These are phyloP conservation scores for Trissolcus basalis DNA, from an alignment of 1,140 invertebrate genomes.

Conservation along the genomic window DNA sequence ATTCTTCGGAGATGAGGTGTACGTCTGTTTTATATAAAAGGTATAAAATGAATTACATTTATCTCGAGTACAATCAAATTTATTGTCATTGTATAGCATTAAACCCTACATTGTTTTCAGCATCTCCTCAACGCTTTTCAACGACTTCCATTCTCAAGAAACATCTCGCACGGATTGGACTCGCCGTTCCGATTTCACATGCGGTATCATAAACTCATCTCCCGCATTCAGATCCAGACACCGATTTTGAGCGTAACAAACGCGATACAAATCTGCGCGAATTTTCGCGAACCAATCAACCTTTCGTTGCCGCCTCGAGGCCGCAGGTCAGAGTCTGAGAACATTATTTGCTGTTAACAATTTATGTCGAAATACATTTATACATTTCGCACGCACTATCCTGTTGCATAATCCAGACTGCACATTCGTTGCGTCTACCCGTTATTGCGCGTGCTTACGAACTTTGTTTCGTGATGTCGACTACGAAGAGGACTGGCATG, in stretches of 20 bases:
- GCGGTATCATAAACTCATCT: neutral
- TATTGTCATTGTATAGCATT: neutral
- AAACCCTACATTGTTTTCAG: neutral
- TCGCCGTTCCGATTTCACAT: slow-evolving; percentile 6
- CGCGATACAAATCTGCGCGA: slow-evolving; percentile 32
- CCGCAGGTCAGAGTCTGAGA: neutral
- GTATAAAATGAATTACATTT: too few relatives aligned
- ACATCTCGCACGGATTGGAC: slow-evolving; percentile 1
- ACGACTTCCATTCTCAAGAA: slow-evolving; percentile 8
- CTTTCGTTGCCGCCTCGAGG: slow-evolving; percentile 37
- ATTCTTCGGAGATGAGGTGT: too few relatives aligned
- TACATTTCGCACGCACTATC: slow-evolving; percentile 26
- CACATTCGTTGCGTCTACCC: slow-evolving; percentile 31
- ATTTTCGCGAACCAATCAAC: slow-evolving; percentile 40
- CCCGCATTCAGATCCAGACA: slow-evolving; percentile 11
- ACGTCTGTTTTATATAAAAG: too few relatives aligned
- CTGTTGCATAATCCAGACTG: slow-evolving; percentile 35
- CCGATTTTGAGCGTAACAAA: slow-evolving; percentile 34
- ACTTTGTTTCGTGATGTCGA: slow-evolving; percentile 56
- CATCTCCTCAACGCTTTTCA: slow-evolving; percentile 14
- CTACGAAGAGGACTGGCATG: slow-evolving; percentile 54
- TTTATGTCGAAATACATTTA: too few relatives aligned
- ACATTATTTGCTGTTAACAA: slow-evolving; percentile 25
- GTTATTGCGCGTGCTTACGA: slow-evolving; percentile 52
- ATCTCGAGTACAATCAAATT: too few relatives aligned